Percentiles rank a stretch among this genome's conserved stretches.
These are phyloP conservation scores for Pararge aegeria DNA, from an alignment of 1,140 invertebrate genomes.

Conservation along the genomic window DNA sequence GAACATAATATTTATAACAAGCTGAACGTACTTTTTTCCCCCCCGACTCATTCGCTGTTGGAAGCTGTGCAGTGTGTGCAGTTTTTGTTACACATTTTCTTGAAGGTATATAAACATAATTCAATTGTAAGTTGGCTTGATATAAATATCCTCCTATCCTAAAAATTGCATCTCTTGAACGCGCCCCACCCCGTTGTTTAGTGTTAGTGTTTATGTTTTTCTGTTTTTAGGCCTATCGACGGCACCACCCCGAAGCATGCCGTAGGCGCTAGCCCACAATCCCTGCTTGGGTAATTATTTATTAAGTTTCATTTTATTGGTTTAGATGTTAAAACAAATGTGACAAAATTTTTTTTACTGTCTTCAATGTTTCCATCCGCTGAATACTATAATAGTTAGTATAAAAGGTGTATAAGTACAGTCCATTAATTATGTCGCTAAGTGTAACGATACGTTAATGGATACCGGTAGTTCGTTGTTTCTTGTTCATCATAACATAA, in stretches of 20 bases:
- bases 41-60: no score
- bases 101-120: not conserved
- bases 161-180: not conserved
- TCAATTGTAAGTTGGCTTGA: constrained; percentile 25
- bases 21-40: no score
- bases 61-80: not conserved
- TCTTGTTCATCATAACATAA: no score
- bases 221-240: constrained; percentile 77
- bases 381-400: no score
- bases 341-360: not conserved
- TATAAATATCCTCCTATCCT: constrained; percentile 26
- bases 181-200: constrained; percentile 49
- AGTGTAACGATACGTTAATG: no score
- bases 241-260: constrained; percentile 75
- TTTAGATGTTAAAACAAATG: not conserved
- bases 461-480: no score
- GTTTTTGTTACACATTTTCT: not conserved
- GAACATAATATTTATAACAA: constrained; percentile 29
- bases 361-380: not conserved
- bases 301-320: constrained; percentile 41
- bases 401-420: no score
- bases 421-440: no score
- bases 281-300: constrained; percentile 79
- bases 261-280: constrained; percentile 75
- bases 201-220: constrained; percentile 72